Conservation (phyloP, 1,140 invertebrate genomes). For the Drosophila lacertosa region DNA sequence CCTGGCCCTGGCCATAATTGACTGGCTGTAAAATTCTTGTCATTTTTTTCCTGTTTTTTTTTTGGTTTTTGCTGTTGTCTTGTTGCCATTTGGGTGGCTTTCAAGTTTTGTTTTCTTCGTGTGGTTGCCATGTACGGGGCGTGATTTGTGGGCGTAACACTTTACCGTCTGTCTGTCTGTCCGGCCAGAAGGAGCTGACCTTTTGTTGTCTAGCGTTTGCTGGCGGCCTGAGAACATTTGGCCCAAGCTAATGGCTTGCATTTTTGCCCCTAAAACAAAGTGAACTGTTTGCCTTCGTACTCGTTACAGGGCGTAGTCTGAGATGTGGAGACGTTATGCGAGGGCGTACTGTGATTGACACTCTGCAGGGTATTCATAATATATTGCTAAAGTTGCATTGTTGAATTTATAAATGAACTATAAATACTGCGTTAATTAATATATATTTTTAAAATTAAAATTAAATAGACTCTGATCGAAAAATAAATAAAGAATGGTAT, state of each 20-base stretch:
- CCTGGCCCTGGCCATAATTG: slow-evolving; percentile 63
- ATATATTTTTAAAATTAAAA: too few species aligned
- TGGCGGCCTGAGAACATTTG: slow-evolving; percentile 48
- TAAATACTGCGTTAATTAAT: too few species aligned
- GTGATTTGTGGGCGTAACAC: slow-evolving; percentile 79
- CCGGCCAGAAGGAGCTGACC: slow-evolving; percentile 30
- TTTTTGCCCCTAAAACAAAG: slow-evolving; percentile 31
- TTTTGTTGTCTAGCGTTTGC: slow-evolving; percentile 73
- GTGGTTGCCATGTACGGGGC: slow-evolving; percentile 64
- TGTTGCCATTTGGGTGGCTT: slow-evolving; percentile 43
- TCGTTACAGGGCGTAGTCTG: not conserved
- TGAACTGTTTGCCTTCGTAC: slow-evolving; percentile 11
- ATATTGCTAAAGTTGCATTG: not conserved
- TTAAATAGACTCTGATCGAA: too few species aligned
- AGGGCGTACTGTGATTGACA: slow-evolving; percentile 22
- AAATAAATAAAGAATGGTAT: too few species aligned
- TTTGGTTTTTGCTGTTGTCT: too few species aligned
- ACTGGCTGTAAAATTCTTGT: slow-evolving; percentile 78
- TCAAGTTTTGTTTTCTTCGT: slow-evolving; percentile 36
- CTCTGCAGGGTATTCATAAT: slow-evolving; percentile 14
- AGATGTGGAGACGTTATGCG: not conserved
- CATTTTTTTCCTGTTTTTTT: slow-evolving; percentile 54
- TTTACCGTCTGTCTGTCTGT: slow-evolving; percentile 51
- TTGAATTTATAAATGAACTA: too few species aligned
- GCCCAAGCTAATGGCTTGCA: slow-evolving; percentile 65